These are phyloP conservation scores for Drosophila takahashii DNA, from an alignment of 1,140 invertebrate species.

Conservation along the genomic window DNA sequence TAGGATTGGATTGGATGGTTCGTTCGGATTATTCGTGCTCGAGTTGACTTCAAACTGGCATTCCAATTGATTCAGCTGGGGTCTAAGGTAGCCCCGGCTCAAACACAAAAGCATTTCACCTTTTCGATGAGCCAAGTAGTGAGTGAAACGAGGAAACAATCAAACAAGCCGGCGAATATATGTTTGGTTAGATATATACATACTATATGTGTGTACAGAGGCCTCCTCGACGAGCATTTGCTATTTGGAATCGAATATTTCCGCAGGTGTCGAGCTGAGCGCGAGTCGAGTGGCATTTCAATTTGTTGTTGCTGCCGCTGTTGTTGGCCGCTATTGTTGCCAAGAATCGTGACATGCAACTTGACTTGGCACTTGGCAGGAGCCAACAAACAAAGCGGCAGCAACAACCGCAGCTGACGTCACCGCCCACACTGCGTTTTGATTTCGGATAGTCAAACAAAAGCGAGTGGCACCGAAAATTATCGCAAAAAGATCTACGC, in stretches of 20 bases:
- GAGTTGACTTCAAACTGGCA: conserved; percentile 47
- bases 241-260: conserved; percentile 67
- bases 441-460: conserved; percentile 38
- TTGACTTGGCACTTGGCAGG: conserved; percentile 74
- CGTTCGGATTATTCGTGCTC: conserved; percentile 51
- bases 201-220: conserved; percentile 44
- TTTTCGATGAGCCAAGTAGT: conserved; percentile 50
- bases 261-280: conserved; percentile 71
- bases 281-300: conserved; percentile 75
- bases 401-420: conserved; percentile 57
- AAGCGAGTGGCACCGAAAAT: conserved; percentile 19
- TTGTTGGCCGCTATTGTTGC: conserved; percentile 41
- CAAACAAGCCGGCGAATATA: conserved; percentile 39
- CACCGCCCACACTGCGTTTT: conserved; percentile 46
- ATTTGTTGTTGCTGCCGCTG: conserved; percentile 60
- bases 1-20: conserved; percentile 38
- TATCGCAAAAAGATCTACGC: conserved; percentile 29
- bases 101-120: conserved; percentile 46
- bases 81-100: conserved; percentile 33
- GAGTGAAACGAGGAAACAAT: conserved; percentile 44
- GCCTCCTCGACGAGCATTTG: conserved; percentile 53
- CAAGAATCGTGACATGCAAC: conserved; percentile 79
- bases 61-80: conserved; percentile 54
- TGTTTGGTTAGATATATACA: conserved; percentile 14
- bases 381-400: conserved; percentile 62